Evolutionary conservation across 1,140 invertebrate species (phyloP).

Genomic region (Sitobion miscanthi): DNA sequence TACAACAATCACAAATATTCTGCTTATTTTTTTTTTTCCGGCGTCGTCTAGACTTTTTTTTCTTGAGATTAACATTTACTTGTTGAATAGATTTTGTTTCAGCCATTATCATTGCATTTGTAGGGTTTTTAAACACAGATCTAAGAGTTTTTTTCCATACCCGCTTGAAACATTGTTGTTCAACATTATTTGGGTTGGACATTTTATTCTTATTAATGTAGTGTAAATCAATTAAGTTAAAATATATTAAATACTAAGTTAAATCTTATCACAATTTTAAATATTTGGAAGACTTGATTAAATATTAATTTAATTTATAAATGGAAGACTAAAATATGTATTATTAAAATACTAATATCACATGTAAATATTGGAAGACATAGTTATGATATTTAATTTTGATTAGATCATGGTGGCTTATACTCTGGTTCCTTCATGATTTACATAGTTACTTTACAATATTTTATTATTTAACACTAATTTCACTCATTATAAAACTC

Average conservation of each 20-base stretch:
- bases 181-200: conserved; percentile 31
- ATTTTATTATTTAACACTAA: not conserved
- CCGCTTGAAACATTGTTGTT: conserved; percentile 49
- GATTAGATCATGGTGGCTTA: conserved; percentile 41
- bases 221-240: conserved; percentile 19
- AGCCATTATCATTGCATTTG: conserved; percentile 23
- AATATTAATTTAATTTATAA: conserved; percentile 9
- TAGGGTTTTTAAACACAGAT: conserved; percentile 31
- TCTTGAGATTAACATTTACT: conserved; percentile 41
- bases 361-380: conserved; percentile 44
- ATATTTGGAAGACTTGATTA: conserved; percentile 46
- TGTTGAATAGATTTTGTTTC: conserved; percentile 48
- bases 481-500: not conserved
- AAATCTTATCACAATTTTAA: not conserved
- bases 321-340: conserved; percentile 38
- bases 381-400: not conserved
- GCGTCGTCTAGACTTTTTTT: conserved; percentile 23
- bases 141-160: conserved; percentile 50
- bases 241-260: conserved; percentile 18
- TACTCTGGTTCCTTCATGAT: conserved; percentile 44
- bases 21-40: conserved; percentile 45
- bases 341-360: conserved; percentile 43
- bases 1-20: conserved; percentile 33
- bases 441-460: conserved; percentile 28
- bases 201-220: conserved; percentile 19